Percentiles rank a stretch among this genome's conserved stretches.
These are phyloP conservation scores for Ascidia mentula DNA, from an alignment of 23 tunicate genomes.

Conservation along the genomic window DNA sequence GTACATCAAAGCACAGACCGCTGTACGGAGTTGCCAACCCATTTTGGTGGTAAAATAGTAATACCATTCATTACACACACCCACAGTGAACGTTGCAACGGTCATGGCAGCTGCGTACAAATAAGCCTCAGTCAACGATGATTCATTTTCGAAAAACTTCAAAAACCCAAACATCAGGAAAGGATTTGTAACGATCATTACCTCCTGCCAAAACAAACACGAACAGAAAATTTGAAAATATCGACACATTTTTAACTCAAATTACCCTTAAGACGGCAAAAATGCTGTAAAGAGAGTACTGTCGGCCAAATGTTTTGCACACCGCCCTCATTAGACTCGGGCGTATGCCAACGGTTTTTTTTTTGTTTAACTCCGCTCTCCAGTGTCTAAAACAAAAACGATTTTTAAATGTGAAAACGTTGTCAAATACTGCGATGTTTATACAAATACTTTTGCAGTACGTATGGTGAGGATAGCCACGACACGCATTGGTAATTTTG, in stretches of 20 bases:
- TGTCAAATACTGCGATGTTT: no score
- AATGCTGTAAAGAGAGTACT: neutral
- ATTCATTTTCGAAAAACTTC: constrained; percentile 12
- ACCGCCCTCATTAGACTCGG: constrained; percentile 6
- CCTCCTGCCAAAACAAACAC: constrained; percentile 20
- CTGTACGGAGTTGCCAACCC: constrained; percentile 64
- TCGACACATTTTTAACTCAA: neutral
- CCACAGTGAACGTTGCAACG: neutral
- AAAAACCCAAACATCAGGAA: constrained; percentile 23
- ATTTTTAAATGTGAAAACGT: neutral
- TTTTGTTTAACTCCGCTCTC: neutral
- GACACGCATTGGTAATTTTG: no score
- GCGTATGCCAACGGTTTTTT: neutral
- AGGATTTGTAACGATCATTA: neutral
- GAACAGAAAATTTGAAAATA: neutral
- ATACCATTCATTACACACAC: constrained; percentile 5
- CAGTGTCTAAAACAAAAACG: constrained; percentile 1
- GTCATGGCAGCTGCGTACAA: constrained; percentile 28
- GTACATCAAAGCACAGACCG: constrained; percentile 76
- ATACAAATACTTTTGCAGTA: no score
- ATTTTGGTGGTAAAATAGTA: neutral
- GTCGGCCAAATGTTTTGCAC: neutral
- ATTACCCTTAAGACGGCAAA: neutral
- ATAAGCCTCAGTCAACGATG: constrained; percentile 18
- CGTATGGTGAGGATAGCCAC: no score